Evolutionary conservation across 2,113 vertebrate species (phyloP).

Genomic region (Oryctolagus cuniculus): DNA sequence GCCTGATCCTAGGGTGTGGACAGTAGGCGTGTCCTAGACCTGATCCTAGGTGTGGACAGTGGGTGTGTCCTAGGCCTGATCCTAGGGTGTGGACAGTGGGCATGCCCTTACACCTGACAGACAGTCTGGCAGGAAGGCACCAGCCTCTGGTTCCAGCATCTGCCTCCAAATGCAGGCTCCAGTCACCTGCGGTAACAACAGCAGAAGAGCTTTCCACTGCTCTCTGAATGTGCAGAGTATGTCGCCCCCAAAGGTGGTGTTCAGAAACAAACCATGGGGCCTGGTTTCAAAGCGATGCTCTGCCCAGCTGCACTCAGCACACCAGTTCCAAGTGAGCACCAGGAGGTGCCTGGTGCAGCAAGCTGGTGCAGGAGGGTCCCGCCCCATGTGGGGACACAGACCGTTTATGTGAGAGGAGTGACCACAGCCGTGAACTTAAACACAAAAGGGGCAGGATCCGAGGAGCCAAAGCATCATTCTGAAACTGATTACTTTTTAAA

Average conservation of each 20-base stretch:
- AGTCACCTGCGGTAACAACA: not conserved
- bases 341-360: too few species aligned
- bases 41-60: too few species aligned
- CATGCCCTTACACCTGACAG: too few species aligned
- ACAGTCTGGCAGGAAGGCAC: too few species aligned
- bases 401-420: not conserved
- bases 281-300: not conserved
- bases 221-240: too few species aligned
- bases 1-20: too few species aligned
- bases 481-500: not conserved
- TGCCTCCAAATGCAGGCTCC: not conserved
- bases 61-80: too few species aligned
- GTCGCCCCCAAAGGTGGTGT: not conserved
- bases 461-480: not conserved
- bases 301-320: not conserved
- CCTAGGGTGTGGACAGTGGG: too few species aligned
- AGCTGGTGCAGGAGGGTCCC: not conserved
- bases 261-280: not conserved
- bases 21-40: too few species aligned
- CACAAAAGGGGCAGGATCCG: not conserved
- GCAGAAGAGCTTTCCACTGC: not conserved
- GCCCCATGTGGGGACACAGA: not conserved
- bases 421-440: not conserved
- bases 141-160: too few species aligned
- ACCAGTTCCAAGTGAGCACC: not conserved